Base-by-base conservation (phyloP, 2,888 invertebrate genomes). In the Doris montereyensis region DNA sequence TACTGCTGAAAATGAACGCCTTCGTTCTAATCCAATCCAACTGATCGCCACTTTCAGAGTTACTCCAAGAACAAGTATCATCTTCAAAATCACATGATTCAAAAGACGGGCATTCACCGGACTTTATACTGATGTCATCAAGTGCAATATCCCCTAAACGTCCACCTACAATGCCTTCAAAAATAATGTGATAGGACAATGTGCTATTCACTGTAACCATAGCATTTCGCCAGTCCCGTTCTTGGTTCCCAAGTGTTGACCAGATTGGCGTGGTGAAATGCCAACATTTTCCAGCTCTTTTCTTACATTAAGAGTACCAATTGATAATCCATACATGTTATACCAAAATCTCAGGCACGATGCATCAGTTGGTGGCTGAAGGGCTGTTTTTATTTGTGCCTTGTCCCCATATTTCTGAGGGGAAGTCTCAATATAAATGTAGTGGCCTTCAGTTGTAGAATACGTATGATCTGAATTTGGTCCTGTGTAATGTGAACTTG, bases 1-100 rank as follows among this genome's bases (percentile, higher is more conserved):
- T n/a, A n/a, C n/a, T n/a, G n/a, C n/a, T 5, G 3, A 32, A 57
- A 17, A 86, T 85, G 17, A 76, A 75, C 8, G 87, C 87, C 70
- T 82, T 85, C 13, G 80, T 83, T 81, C 89, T 81, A 71, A 88
- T 84, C 90, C 91, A 91, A 79, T 89, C 90, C 85, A 90, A 90
- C 24, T 84, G 84, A 81, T 87, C 92, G 92, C 85, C 84, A 1
- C 74, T 80, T 41, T 85, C 83, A n/a, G 85, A 81, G 83, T 89
- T 89, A 32, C 82, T 84, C 88, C 90, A 89, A 4, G 87, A 83
- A 76, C 90, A 89, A 3, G 87, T 58, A 26, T 87, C 87, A 5
- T 82, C 84, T 83, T 91, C 91, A 84, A 91, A 91, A 83, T 90
- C 86, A 84, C 91, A 91, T 32, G 84, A 84, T 0, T 87, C 88